A percentile compares a stretch with the other conserved stretches of the same genome.
Conservation (phyloP, 1,140 invertebrate species). For the Cardiocondyla obscurior region DNA sequence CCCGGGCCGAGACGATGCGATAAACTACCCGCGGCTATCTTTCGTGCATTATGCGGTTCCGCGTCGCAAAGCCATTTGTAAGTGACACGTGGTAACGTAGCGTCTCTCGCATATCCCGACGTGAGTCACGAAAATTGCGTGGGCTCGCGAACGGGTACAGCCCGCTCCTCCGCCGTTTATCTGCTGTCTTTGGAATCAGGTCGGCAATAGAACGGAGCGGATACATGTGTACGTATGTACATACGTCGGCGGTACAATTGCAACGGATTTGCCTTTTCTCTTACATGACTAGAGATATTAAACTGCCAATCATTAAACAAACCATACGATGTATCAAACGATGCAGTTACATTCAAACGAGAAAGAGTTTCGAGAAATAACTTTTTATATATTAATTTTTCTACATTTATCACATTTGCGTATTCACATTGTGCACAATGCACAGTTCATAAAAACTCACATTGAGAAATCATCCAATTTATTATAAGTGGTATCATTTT, state of each 20-base stretch:
- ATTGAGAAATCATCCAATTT: neutral
- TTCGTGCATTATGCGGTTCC: conserved; percentile 8
- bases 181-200: conserved; percentile 57
- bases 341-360: neutral
- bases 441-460: too few species aligned
- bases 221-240: conserved; percentile 64
- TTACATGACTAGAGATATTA: neutral
- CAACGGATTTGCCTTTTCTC: neutral
- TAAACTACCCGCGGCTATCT: conserved; percentile 52
- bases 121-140: conserved; percentile 72
- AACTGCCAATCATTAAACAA: conserved; percentile 1
- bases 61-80: conserved; percentile 51
- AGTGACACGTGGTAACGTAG: conserved; percentile 57
- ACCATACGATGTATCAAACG: neutral
- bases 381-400: conserved; percentile 12
- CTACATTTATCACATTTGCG: too few species aligned
- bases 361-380: neutral
- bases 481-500: too few species aligned
- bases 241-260: conserved; percentile 17
- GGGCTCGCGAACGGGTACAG: conserved; percentile 63
- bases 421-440: too few species aligned
- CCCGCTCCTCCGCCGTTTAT: conserved; percentile 68
- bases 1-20: conserved; percentile 21
- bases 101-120: conserved; percentile 51
- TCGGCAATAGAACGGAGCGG: conserved; percentile 58